phyloP scores from a whole-genome alignment of 2,113 vertebrate species.

The Melanerpes aurifrons region DNA sequence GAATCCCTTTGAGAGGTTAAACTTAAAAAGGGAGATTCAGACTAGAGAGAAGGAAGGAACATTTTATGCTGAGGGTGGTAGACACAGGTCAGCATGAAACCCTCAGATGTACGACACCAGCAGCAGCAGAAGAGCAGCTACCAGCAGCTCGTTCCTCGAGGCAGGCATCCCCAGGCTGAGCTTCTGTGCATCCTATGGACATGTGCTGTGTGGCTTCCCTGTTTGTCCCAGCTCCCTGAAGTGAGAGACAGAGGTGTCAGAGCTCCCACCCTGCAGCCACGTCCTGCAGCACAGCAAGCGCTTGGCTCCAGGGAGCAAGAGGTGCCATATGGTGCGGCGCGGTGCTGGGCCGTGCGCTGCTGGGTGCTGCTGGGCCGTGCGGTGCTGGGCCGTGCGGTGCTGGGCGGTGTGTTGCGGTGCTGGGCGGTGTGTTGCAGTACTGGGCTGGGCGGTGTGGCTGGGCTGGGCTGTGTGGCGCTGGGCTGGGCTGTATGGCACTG shows the following conservation, averaged over 20 bases:
- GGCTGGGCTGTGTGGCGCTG: too few species aligned
- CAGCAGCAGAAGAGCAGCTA: not conserved
- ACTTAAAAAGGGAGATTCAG: not conserved
- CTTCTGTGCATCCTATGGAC: rapidly evolving
- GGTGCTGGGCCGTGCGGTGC: too few species aligned
- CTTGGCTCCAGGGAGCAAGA: not conserved
- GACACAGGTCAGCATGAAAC: too few species aligned
- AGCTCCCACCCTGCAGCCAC: not conserved
- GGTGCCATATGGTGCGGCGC: not conserved
- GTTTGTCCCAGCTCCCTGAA: not conserved
- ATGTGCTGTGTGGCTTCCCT: not conserved
- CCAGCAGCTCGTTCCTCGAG: not conserved
- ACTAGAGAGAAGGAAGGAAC: not conserved
- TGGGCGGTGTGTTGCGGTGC: not conserved
- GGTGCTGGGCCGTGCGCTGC: too few species aligned
- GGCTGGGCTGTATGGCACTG: too few species aligned
- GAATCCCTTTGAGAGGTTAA: not conserved
- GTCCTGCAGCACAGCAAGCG: not conserved
- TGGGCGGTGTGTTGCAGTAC: too few species aligned
- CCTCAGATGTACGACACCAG: not conserved
- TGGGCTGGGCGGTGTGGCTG: too few species aligned
- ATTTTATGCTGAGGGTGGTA: not conserved
- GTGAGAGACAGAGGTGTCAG: not conserved
- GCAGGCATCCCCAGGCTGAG: not conserved
- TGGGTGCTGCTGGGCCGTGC: too few species aligned